Conservation (phyloP, 30 jellyfish, hydroid and myxozoan species). For the Morbakka virulenta region DNA sequence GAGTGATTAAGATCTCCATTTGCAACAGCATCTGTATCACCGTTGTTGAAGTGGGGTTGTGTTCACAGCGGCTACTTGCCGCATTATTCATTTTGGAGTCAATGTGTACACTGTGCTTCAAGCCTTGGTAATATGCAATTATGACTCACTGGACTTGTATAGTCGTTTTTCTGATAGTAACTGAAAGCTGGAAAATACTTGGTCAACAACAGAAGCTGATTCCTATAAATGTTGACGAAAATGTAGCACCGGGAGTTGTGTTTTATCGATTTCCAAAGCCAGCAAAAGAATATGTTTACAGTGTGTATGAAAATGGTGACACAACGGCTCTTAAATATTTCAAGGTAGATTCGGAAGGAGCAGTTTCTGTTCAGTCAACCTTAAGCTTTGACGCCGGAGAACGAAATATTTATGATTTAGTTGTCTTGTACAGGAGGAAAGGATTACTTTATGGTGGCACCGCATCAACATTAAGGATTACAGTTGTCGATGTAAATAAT, state of each 20-base stretch:
- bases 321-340: constrained; percentile 28
- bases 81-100: too few relatives aligned
- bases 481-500: constrained; percentile 65
- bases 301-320: constrained; percentile 43
- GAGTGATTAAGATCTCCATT: too few relatives aligned
- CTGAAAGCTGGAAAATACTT: background rate
- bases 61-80: too few relatives aligned
- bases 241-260: constrained; percentile 50
- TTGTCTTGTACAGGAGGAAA: constrained; percentile 59
- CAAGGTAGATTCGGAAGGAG: constrained; percentile 41
- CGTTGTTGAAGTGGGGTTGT: too few relatives aligned
- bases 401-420: constrained; percentile 45
- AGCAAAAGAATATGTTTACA: constrained; percentile 37
- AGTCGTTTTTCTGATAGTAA: background rate
- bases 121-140: too few relatives aligned
- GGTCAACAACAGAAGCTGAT: background rate
- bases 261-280: constrained; percentile 42
- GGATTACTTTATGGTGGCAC: constrained; percentile 68
- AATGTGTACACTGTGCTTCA: too few relatives aligned
- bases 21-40: too few relatives aligned
- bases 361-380: constrained; percentile 51
- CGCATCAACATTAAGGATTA: constrained; percentile 50
- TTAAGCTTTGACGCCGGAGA: constrained; percentile 61
- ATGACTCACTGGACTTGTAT: background rate
- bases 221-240: constrained; percentile 24